phyloP scores from a whole-genome alignment of 2,888 invertebrate species.

The Opisthograptis luteolata region DNA sequence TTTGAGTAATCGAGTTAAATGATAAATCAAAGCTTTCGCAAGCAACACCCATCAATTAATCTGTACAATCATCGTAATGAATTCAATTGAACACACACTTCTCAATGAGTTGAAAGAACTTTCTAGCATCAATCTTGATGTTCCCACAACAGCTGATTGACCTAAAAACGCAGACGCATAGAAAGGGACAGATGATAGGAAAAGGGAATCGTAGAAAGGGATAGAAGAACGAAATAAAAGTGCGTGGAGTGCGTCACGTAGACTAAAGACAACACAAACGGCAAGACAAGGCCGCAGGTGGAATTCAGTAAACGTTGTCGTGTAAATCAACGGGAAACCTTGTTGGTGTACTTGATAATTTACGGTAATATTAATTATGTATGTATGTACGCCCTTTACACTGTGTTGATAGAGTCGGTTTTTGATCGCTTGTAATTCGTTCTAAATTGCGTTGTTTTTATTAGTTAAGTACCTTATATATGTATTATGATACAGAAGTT shows the following conservation, averaged over 20 bases:
- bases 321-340: slow-evolving; percentile 32
- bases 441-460: background rate
- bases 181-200: slow-evolving; percentile 27
- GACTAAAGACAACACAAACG: slow-evolving; percentile 48
- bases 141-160: slow-evolving; percentile 56
- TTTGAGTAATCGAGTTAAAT: background rate
- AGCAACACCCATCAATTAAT: slow-evolving; percentile 2
- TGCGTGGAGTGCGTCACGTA: slow-evolving; percentile 68
- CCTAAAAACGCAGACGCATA: slow-evolving; percentile 47
- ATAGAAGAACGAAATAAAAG: slow-evolving; percentile 46
- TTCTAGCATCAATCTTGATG: slow-evolving; percentile 40
- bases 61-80: background rate
- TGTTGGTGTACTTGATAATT: slow-evolving; percentile 11
- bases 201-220: slow-evolving; percentile 45
- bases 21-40: slow-evolving; percentile 3
- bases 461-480: background rate
- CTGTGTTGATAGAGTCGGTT: background rate
- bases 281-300: slow-evolving; percentile 63
- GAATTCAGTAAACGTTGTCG: slow-evolving; percentile 41
- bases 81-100: slow-evolving; percentile 16
- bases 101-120: slow-evolving; percentile 41
- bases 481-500: no score
- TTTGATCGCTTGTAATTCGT: background rate
- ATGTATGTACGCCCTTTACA: background rate
- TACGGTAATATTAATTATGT: background rate